phyloP scores from a whole-genome alignment of 2,797 vertebrate species.

The Micrastur ruficollis region DNA sequence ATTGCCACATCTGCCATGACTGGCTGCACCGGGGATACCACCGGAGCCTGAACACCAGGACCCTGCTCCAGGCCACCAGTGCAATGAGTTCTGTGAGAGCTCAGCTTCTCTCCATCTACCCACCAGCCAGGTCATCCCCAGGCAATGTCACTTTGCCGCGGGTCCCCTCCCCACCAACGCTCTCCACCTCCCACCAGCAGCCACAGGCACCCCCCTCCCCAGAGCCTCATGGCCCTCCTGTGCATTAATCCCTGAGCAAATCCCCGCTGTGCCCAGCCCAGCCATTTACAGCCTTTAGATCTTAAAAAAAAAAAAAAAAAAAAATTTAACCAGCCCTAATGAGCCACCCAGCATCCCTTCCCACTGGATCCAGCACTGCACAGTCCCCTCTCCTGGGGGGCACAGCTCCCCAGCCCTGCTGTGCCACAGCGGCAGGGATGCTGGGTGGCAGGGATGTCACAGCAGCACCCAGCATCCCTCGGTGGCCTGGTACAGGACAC shows the following conservation, averaged over 20 bases:
- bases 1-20: neutral
- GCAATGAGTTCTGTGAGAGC: neutral
- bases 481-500: accelerated
- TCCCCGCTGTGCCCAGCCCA: neutral
- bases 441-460: neutral
- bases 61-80: neutral
- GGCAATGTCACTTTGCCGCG: neutral
- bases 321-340: constrained; percentile 72
- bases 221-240: neutral
- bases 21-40: neutral
- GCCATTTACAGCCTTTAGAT: constrained; percentile 69
- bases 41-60: accelerated
- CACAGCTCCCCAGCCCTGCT: neutral
- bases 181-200: neutral
- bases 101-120: neutral
- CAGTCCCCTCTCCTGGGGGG: neutral
- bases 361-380: neutral
- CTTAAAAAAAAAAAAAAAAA: constrained; percentile 66
- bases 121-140: neutral
- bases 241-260: constrained; percentile 27
- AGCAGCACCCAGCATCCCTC: neutral
- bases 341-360: constrained; percentile 70
- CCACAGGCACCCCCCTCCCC: neutral
- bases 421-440: neutral
- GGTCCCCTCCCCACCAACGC: accelerated